Evolutionary conservation across 2,888 invertebrate genomes (phyloP), one percentile per base, ranked within the genome.

Genomic region (Sarcophaga subvicina): DNA sequence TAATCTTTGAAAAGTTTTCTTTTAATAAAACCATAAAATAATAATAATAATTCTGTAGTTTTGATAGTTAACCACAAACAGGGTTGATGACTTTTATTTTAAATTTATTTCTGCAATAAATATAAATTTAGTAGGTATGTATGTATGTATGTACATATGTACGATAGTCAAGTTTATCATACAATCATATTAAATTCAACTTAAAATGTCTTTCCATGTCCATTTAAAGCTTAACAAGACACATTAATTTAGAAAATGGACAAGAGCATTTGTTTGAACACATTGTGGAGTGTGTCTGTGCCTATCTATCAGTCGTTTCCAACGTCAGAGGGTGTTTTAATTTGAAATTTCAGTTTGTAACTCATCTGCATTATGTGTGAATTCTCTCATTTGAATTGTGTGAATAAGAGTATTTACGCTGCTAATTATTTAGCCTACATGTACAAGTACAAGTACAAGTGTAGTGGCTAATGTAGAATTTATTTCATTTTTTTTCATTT

Each of bases 381-480:
- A 72, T 73, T 54, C 78, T 78, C 78, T 78, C 66, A 78, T 78
- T 78, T 72, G 62, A 77, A 78, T 72, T 72, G 66, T 67, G 59
- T 70, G 22, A 72, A 72, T 83, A 72, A 72, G 67, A 14, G 72
- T 54, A 54, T 71, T 54, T 69, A 60, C 37, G 49, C 49, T 62
- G 72, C 78, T 83, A 83, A 83, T 83, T 83, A 62, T 83, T 78
- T 72, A 83, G 83, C 83, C 72, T 72, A 83, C 60, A 77, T 47
- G 67, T 72, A 83, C 64, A 72, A 27, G 67, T 37, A 37, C 37
- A 37, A 37, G 37, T 37, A 37, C 37, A 37, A 37, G 37, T 67
- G 72, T 47, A 59, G 54, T 75, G 37, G 8, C 11, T 45, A 45
- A 47, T 67, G 20, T 47, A 45, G 20, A 4, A 45, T 67, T 67